These are phyloP conservation scores for Mustela erminea DNA, from an alignment of 2,797 vertebrate species.

Conservation along the genomic window DNA sequence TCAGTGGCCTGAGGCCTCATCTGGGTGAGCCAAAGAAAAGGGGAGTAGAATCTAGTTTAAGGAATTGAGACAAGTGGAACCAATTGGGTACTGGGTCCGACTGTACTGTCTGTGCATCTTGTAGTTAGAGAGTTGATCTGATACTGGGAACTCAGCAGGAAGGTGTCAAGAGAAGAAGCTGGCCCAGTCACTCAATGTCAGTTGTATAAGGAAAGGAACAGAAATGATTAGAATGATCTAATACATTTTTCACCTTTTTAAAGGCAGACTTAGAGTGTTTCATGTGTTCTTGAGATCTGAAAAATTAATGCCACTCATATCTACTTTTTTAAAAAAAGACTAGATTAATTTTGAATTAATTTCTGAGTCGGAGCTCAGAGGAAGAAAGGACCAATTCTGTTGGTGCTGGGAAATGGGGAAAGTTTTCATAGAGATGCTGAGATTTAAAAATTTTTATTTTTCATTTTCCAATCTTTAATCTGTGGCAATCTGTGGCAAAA, in stretches of 20 bases:
- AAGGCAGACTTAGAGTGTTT: background rate
- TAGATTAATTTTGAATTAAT: background rate
- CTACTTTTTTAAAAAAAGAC: background rate
- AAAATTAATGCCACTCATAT: background rate
- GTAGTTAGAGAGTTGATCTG: background rate
- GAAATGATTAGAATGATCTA: background rate
- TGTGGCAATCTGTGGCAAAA: background rate
- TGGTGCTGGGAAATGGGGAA: background rate
- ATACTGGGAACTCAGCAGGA: background rate
- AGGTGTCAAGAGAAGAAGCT: background rate
- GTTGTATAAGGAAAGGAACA: background rate
- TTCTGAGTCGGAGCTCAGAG: background rate
- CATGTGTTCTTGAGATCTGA: background rate
- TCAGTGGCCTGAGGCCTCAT: background rate
- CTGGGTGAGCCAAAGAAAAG: background rate
- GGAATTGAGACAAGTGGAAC: background rate
- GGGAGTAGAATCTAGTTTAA: background rate
- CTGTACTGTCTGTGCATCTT: background rate
- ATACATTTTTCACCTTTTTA: background rate
- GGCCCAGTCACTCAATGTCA: background rate
- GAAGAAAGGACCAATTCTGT: background rate
- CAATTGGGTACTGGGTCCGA: background rate
- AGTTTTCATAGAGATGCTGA: slow-evolving; percentile 6
- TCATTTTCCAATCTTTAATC: background rate
- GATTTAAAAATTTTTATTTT: background rate